Base-by-base conservation (phyloP, 2,797 vertebrate species). In the Muscicapa striata region DNA sequence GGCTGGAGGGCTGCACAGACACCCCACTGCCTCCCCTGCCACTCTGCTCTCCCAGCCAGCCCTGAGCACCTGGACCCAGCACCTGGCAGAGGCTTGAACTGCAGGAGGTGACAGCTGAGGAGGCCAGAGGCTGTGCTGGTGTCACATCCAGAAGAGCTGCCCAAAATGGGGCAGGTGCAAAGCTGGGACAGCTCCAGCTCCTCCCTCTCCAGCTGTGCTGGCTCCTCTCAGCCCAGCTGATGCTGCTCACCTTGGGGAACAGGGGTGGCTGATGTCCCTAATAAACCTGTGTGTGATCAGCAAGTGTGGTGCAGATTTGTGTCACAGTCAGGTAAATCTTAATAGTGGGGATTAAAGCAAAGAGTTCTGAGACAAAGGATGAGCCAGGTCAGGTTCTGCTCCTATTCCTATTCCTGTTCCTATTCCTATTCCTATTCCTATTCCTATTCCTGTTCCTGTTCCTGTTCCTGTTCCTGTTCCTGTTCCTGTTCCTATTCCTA, bases 221-320 rank as follows among this genome's bases (percentile, higher is more conserved):
- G 1, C 54, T 3, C 34, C 49, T 52, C 32, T 52, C 41, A 59
- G 61, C 62, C 54, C 43, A 13, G n/a, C 55, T 69, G 62, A 32
- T 70, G 82, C 88, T 72, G 43, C 9, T 2, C 34, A 7, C 29
- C 66, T 6, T 58, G 86, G 43, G 29, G 45, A 40, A 15, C 36
- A 48, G 67, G 68, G 78, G 72, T 17, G 70, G 23, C 38, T 84
- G 66, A 3, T 75, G 84, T 84, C 88, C 84, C 58, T 46, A 96
- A 96, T 96, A 97, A 97, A 97, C 32, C 68, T 46, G 34, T 57
- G 22, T 27, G 13, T 54, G 80, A 40, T n/a, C 49, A 41, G 24
- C 48, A 83, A 49, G 51, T 9, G 49, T 15, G 24, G 10, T 29
- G 11, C n/a, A 15, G 79, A 34, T 15, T 59, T 17, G 3, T 62